These are phyloP conservation scores for Galago senegalensis DNA, from an alignment of 2,797 vertebrate species.

Conservation along the genomic window DNA sequence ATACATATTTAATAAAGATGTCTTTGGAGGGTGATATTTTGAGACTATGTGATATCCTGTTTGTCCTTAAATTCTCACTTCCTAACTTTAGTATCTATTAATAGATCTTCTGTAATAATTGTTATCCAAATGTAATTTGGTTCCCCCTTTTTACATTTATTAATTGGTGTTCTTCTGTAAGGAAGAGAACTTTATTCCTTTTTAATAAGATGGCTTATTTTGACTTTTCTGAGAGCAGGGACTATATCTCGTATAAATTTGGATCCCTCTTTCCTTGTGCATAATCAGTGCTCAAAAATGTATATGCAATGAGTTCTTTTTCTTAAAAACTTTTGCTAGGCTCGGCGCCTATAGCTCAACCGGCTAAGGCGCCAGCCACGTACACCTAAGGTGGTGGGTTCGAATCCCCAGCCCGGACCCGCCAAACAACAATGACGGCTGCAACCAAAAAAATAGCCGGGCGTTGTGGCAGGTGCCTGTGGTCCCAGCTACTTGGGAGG, in stretches of 20 bases:
- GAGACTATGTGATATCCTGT: neutral
- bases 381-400: too few species aligned
- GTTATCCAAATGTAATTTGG: conserved; percentile 58
- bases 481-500: too few species aligned
- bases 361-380: too few species aligned
- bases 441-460: too few species aligned
- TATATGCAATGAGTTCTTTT: neutral
- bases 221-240: conserved; percentile 29
- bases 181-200: conserved; percentile 46
- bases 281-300: neutral
- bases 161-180: conserved; percentile 60
- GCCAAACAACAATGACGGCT: too few species aligned
- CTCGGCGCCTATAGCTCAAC: too few species aligned
- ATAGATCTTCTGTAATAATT: conserved; percentile 56
- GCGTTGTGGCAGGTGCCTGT: too few species aligned
- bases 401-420: too few species aligned
- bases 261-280: neutral
- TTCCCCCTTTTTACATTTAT: conserved; percentile 12
- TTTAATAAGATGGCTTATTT: conserved; percentile 44
- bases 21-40: neutral
- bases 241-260: neutral
- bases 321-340: neutral
- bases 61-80: conserved; percentile 39
- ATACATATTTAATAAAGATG: neutral
- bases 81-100: conserved; percentile 60